Conservation (phyloP, 2,888 invertebrate genomes). For the Conistra vaccinii region DNA sequence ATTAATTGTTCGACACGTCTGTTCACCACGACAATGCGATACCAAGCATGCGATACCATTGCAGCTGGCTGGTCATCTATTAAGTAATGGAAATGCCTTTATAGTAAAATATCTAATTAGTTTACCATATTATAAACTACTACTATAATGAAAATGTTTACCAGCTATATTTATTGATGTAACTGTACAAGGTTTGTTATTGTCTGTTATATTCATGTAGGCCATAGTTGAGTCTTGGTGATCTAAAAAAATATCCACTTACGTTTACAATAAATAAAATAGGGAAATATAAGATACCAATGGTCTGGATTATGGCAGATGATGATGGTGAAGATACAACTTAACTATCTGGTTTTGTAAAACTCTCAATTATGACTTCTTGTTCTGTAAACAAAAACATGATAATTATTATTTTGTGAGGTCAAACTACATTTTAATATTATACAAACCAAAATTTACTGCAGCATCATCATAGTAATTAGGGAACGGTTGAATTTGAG, state of each 20-base stretch:
- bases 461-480: too few species aligned
- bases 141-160: background rate
- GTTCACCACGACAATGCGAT: too few species aligned
- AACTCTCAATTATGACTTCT: background rate
- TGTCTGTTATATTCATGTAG: background rate
- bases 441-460: too few species aligned
- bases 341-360: background rate
- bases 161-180: background rate
- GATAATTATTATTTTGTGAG: too few species aligned
- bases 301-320: background rate
- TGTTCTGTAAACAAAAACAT: too few species aligned
- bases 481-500: background rate
- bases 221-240: background rate
- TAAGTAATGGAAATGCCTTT: background rate
- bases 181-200: background rate
- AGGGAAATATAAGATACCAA: background rate
- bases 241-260: background rate
- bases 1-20: too few species aligned
- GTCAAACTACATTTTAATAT: too few species aligned
- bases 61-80: conserved; percentile 1
- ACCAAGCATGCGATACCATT: too few species aligned
- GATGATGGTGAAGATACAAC: background rate
- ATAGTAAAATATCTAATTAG: background rate
- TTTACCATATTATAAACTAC: background rate
- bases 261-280: background rate